Conservation (phyloP, 2,113 vertebrate species). For the Prionailurus bengalensis region DNA sequence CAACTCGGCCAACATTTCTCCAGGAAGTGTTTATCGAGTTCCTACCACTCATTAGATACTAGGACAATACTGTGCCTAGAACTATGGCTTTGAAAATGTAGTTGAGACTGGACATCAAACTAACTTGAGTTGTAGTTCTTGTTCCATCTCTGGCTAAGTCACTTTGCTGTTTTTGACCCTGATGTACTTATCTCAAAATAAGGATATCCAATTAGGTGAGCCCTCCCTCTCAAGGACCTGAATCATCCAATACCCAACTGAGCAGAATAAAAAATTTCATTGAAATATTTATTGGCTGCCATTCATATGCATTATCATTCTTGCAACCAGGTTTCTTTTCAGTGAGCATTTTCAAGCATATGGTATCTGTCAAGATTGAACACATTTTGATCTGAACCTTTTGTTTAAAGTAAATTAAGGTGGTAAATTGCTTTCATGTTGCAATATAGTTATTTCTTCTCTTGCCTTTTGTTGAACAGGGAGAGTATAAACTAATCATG, state of each 20-base stretch:
- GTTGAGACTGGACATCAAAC: not conserved
- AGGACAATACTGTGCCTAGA: not conserved
- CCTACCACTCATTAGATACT: not conserved
- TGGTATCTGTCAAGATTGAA: slow-evolving; percentile 35
- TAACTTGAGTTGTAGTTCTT: not conserved
- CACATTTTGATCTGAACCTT: slow-evolving; percentile 61
- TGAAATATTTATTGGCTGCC: slow-evolving; percentile 41
- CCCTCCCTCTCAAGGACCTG: not conserved
- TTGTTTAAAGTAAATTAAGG: slow-evolving; percentile 67
- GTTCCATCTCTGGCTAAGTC: not conserved
- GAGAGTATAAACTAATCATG: slow-evolving; percentile 13
- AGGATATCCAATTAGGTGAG: not conserved
- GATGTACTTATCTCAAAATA: not conserved
- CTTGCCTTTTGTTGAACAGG: slow-evolving; percentile 57
- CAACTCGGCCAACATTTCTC: not conserved
- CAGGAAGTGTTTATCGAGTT: not conserved
- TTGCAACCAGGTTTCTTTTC: slow-evolving; percentile 27
- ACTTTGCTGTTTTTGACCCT: not conserved
- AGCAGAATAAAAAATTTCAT: not conserved
- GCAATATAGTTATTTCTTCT: slow-evolving; percentile 52
- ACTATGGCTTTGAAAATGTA: not conserved
- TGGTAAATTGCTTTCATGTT: slow-evolving; percentile 60
- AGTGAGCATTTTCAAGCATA: slow-evolving; percentile 43
- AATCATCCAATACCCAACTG: not conserved
- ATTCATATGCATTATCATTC: not conserved